Evolutionary conservation across 2,888 invertebrate genomes (phyloP).

Genomic region (Lumbricus terrestris): DNA sequence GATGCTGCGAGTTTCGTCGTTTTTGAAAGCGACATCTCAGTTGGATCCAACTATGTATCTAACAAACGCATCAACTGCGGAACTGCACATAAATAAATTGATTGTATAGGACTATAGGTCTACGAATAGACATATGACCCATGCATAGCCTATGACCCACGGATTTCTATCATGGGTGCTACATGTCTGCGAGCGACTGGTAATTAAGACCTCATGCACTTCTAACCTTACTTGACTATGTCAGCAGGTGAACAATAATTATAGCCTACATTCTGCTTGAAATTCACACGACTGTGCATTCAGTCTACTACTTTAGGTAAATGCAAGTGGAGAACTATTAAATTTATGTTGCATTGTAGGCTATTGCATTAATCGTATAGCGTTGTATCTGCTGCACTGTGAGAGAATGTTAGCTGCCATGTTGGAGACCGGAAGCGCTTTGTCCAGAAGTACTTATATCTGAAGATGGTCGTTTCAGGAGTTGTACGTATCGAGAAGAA

Average conservation of each 20-base stretch:
- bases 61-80: too few species aligned
- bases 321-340: not conserved
- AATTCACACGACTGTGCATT: not conserved
- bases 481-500: not conserved
- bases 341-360: not conserved
- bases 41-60: too few species aligned
- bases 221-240: too few species aligned
- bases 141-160: too few species aligned
- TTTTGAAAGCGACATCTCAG: too few species aligned
- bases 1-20: not conserved
- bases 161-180: not conserved
- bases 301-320: not conserved
- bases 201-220: not conserved
- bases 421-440: too few species aligned
- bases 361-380: not conserved
- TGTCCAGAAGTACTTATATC: not conserved
- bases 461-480: not conserved
- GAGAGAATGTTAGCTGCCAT: not conserved
- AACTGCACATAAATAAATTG: too few species aligned
- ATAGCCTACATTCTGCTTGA: too few species aligned
- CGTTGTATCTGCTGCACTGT: not conserved
- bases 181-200: not conserved
- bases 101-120: too few species aligned
- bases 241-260: too few species aligned
- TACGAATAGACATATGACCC: too few species aligned